Evolutionary conservation across 2,797 vertebrate genomes (phyloP), one percentile per base, ranked within the genome.

Genomic region (Crotalus adamanteus): DNA sequence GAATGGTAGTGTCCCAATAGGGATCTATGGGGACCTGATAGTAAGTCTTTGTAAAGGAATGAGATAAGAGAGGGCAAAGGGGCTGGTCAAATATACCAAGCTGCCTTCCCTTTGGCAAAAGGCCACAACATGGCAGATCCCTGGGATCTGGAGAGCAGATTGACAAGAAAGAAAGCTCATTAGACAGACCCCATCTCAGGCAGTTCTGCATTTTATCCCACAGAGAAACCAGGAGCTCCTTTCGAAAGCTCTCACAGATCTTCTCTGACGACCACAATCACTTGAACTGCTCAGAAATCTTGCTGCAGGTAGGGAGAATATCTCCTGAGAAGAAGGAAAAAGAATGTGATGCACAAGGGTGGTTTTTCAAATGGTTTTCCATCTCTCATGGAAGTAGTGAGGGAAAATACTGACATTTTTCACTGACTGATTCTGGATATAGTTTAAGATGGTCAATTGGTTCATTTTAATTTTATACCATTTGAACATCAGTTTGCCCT

Each of bases 261-360:
- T 98, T 99, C 93, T 98, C 98, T 0, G 98, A 98, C 88, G 98
- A 98, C 94, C 98, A 98, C 94, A 98, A 98, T 94, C 98, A 98
- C 18, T 96, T 98, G 22, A 98, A 97, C 95, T 98, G 97, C 97
- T 97, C 97, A 94, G 98, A 98, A 95, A 97, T 98, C 63, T 96
- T 98, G 88, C 95, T 96, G 87, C 98, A 98, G 98, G 98, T 99
- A 96, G 47, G 18, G 20, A n/a, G 37, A 26, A 13, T 26, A 25
- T 57, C 47, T 42, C 6, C 18, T 31, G 14, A 26, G 56, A 69
- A 85, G n/a, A 25, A 8, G 28, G 31, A 53, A 28, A 51, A 14
- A 14, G 31, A 28, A 4, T 11, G n/a, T 14, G 3, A 3, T 7
- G 37, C 14, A 55, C 22, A 18, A 18, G 31, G 12, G n/a, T 9